phyloP scores from a whole-genome alignment of 2,888 invertebrate genomes.

The Laspeyria flexula region DNA sequence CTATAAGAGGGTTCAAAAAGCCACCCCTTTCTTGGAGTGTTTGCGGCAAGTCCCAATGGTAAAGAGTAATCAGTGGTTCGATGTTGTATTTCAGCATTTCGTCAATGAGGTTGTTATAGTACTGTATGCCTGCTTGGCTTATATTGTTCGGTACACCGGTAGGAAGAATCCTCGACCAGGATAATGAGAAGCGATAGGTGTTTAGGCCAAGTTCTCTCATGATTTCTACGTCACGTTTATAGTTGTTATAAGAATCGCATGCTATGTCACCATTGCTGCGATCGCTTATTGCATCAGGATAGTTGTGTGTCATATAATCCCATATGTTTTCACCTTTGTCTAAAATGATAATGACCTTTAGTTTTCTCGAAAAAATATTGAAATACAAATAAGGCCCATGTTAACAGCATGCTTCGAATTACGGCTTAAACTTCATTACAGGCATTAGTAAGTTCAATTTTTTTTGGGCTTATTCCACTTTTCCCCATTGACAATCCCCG shows the following conservation, averaged over 20 bases:
- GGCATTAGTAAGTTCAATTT: too few relatives aligned
- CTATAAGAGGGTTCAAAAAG: conserved; percentile 67
- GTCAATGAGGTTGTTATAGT: conserved; percentile 88
- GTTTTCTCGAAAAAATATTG: neutral
- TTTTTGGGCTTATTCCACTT: too few relatives aligned
- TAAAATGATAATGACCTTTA: conserved; percentile 22
- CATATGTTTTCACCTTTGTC: conserved; percentile 62
- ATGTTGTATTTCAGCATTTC: conserved; percentile 86
- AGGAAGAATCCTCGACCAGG: conserved; percentile 88
- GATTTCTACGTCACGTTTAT: conserved; percentile 81
- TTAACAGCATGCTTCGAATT: too few relatives aligned
- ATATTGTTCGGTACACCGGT: conserved; percentile 77
- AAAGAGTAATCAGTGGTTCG: conserved; percentile 84
- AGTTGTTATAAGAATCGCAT: conserved; percentile 86
- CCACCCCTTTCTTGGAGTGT: conserved; percentile 84
- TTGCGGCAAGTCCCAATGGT: conserved; percentile 84
- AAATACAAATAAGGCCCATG: too few relatives aligned
- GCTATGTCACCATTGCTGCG: conserved; percentile 84
- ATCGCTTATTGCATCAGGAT: conserved; percentile 49
- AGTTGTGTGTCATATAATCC: conserved; percentile 57
- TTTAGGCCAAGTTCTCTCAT: conserved; percentile 73
- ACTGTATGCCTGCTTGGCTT: conserved; percentile 86
- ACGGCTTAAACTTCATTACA: too few relatives aligned
- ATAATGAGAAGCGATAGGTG: conserved; percentile 83
- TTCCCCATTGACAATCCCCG: too few relatives aligned